phyloP scores from a whole-genome alignment of 1,140 invertebrate genomes.

The Dreissena rostriformis region DNA sequence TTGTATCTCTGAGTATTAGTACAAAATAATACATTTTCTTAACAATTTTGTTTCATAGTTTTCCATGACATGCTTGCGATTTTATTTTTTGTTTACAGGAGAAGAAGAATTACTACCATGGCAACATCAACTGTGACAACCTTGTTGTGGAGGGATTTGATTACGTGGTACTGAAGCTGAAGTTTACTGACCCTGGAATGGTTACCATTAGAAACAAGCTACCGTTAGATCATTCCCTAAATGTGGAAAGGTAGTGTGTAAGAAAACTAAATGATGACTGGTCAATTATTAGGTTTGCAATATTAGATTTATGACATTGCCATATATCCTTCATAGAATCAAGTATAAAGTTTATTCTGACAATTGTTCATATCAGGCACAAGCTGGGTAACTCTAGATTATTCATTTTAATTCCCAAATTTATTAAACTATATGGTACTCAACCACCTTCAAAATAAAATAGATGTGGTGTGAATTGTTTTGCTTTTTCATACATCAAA shows the following conservation, averaged over 20 bases:
- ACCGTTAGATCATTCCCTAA: conserved; percentile 27
- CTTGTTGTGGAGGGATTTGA: conserved; percentile 51
- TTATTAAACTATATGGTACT: neutral
- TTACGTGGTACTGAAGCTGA: conserved; percentile 33
- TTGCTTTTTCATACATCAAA: neutral
- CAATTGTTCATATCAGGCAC: neutral
- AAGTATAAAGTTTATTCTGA: neutral
- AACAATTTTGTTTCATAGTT: neutral
- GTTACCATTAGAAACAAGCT: conserved; percentile 49
- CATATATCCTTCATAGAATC: neutral
- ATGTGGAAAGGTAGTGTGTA: conserved; percentile 45
- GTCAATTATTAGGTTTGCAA: neutral
- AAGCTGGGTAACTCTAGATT: neutral
- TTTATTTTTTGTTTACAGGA: conserved; percentile 32
- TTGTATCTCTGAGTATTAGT: neutral
- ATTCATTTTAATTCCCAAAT: neutral
- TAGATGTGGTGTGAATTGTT: too few species aligned
- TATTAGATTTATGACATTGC: neutral
- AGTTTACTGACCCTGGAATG: conserved; percentile 61
- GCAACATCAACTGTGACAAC: conserved; percentile 59
- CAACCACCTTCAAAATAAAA: neutral
- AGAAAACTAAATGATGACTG: neutral
- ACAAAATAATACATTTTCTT: neutral
- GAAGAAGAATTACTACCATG: conserved; percentile 51
- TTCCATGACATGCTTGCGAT: too few species aligned